Base-by-base conservation (phyloP, 2,113 vertebrate species). In the Callocephalon fimbriatum region DNA sequence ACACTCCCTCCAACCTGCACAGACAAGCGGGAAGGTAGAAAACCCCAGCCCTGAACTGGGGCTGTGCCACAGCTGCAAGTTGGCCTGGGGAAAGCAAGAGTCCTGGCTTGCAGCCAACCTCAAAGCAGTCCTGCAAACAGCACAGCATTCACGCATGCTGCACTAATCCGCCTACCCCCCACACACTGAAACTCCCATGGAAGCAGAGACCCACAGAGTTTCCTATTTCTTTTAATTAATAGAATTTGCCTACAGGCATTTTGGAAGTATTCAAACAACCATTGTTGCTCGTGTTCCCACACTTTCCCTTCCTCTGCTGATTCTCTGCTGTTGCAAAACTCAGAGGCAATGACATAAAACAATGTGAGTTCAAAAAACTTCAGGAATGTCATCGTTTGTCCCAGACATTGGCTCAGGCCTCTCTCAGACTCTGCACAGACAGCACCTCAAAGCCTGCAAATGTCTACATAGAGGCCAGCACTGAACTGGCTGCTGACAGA, bases 1-100 rank as follows among this genome's bases (percentile, higher is more conserved):
- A 2, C 10, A 0, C 1, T 22, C 67, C 26, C 51, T 29, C 11
- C 0, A 1, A 5, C 26, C 66, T 40, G 0, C 16, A 8, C 0
- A 11, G 35, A 29, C 14, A 9, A 32, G 70, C 1, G 3, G 50
- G 65, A 89, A 32, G 31, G 58, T 48, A 77, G 58, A 44, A 58
- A 51, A 26, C 45, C 4, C 29, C 1, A 1, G 42, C 8, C 21
- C 3, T 0, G 38, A 76, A 45, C 61, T 0, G 0, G 56, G 58
- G 19, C 67, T 4, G 0, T 17, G 54, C n/a, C 1, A 0, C 0
- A 10, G 48, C 35, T 61, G 38, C 20, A 32, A 62, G 35, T 18
- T 3, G 0, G 3, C 0, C 0, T 0, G 59, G 54, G 38, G 66
- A 56, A 63, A 63, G 5, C 35, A 7, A 51, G 23, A 4, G 6